phyloP scores from a whole-genome alignment of 2,888 invertebrate species.

The Steinernema hermaphroditum region DNA sequence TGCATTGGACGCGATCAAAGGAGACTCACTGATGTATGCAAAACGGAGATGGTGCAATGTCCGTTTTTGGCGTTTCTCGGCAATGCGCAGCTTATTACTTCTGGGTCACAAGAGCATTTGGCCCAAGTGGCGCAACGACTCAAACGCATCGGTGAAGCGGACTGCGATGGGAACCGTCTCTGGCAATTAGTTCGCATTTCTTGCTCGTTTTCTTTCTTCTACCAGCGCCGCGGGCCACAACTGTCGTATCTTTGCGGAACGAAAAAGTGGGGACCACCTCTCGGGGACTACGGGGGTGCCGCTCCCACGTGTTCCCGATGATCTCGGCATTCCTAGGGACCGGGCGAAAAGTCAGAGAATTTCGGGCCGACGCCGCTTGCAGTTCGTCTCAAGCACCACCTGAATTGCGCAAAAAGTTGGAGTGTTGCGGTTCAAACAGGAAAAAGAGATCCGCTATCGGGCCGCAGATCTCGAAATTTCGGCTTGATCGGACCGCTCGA shows the following conservation, averaged over 20 bases:
- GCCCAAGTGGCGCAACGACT: background rate
- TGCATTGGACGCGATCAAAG: constrained; percentile 12
- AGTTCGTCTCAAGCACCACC: too few species aligned
- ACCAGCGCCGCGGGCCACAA: background rate
- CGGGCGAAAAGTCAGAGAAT: too few species aligned
- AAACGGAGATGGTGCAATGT: background rate
- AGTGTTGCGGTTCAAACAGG: too few species aligned
- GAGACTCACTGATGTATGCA: background rate
- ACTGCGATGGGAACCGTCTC: background rate
- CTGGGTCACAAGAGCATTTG: background rate
- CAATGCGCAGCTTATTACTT: background rate
- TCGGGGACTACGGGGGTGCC: constrained; percentile 7
- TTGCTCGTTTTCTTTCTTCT: background rate
- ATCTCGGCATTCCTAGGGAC: too few species aligned
- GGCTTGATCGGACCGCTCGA: too few species aligned
- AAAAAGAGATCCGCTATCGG: too few species aligned
- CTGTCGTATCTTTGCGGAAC: constrained; percentile 9
- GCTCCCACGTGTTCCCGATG: constrained; percentile 13
- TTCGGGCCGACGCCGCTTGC: too few species aligned
- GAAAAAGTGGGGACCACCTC: constrained; percentile 3
- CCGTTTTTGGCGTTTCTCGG: background rate
- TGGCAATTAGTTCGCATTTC: background rate
- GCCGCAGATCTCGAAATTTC: too few species aligned
- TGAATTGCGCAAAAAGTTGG: too few species aligned
- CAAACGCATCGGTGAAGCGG: background rate